Percentiles rank a stretch among this genome's conserved stretches.
Evolutionary conservation across 1,140 invertebrate species (phyloP).

Genomic region (Platorchestia sp.): DNA sequence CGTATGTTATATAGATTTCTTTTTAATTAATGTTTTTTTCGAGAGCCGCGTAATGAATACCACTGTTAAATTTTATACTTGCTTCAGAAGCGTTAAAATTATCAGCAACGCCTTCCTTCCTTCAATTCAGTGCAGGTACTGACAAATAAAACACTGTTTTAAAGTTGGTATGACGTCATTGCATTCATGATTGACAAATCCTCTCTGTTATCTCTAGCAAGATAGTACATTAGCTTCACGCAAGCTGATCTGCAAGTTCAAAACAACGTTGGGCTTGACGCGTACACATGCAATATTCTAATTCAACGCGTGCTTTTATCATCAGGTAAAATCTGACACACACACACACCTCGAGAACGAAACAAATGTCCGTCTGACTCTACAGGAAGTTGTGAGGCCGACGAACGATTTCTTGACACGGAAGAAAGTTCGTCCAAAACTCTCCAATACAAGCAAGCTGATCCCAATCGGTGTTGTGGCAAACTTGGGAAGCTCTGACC

Average conservation of each 20-base stretch:
- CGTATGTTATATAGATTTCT: no score
- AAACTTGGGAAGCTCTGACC: neutral
- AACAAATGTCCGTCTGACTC: neutral
- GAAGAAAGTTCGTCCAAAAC: neutral
- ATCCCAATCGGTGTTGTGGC: neutral
- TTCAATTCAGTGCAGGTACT: neutral
- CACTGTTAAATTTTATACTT: neutral
- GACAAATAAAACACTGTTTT: no score
- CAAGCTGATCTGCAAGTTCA: no score
- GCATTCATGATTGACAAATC: neutral
- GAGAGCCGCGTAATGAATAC: no score
- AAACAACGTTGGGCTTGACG: no score
- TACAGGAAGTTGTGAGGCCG: neutral
- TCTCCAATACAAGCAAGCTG: neutral
- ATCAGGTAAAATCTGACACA: neutral
- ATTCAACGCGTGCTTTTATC: neutral
- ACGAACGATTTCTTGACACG: neutral
- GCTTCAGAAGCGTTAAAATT: neutral
- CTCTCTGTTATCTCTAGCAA: neutral
- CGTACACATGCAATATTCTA: neutral
- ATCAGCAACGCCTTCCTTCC: neutral
- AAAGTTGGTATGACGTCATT: no score
- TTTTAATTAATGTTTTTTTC: no score
- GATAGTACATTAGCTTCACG: neutral
- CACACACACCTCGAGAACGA: neutral